Conservation (phyloP, 1,140 invertebrate species). For the Aphelenchoides avenae region DNA sequence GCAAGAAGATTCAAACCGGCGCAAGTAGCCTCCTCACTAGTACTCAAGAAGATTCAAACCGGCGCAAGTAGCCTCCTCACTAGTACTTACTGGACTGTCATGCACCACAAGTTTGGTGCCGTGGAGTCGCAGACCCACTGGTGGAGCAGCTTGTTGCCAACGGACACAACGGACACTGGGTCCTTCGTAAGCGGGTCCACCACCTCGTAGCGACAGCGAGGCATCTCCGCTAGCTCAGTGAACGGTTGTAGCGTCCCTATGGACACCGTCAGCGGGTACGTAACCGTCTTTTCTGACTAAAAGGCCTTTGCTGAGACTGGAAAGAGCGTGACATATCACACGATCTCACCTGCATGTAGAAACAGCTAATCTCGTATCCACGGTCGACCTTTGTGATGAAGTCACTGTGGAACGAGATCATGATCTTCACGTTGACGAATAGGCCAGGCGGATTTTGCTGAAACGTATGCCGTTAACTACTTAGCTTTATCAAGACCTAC, state of each 20-base stretch:
- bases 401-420: constrained; percentile 55
- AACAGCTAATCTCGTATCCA: constrained; percentile 26
- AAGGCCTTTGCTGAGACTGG: constrained; percentile 42
- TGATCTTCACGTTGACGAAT: constrained; percentile 53
- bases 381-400: constrained; percentile 52
- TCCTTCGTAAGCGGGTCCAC: constrained; percentile 40
- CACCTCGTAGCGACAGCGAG: constrained; percentile 53
- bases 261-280: constrained; percentile 50
- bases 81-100: constrained; percentile 57
- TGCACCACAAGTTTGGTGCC: constrained; percentile 56
- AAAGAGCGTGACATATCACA: too few relatives aligned
- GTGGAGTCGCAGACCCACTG: constrained; percentile 52
- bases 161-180: constrained; percentile 51
- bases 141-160: constrained; percentile 52
- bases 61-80: neutral
- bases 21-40: too few relatives aligned
- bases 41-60: neutral
- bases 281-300: constrained; percentile 56
- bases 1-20: neutral
- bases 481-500: constrained; percentile 19
- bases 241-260: constrained; percentile 47
- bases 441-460: constrained; percentile 52
- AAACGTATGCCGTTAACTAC: constrained; percentile 7
- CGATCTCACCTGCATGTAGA: constrained; percentile 27
- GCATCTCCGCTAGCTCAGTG: constrained; percentile 57